Conservation (phyloP, 2,888 invertebrate genomes). For the Empis livida region DNA sequence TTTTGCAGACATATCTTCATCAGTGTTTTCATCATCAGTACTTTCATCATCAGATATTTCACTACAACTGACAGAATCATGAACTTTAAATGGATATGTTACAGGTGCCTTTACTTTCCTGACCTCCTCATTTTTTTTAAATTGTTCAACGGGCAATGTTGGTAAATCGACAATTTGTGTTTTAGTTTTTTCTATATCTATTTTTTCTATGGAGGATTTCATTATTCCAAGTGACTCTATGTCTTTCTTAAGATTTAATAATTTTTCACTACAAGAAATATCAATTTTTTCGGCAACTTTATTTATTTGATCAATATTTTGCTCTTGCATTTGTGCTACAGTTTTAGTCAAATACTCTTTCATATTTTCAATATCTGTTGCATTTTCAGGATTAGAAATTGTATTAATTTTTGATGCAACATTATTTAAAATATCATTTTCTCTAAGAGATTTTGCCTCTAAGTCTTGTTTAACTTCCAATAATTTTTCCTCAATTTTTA, state of each 20-base stretch:
- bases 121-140: no score
- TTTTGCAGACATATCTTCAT: no score
- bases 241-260: constrained; percentile 4
- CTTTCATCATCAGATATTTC: no score
- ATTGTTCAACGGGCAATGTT: no score
- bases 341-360: neutral
- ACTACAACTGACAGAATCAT: no score
- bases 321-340: neutral
- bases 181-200: no score
- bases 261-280: constrained; percentile 7
- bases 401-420: neutral
- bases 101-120: no score
- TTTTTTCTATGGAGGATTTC: no score
- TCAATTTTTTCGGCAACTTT: constrained; percentile 10
- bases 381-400: neutral
- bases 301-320: constrained; percentile 7
- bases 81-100: no score
- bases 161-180: no score
- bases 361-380: constrained; percentile 3
- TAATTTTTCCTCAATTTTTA: constrained; percentile 8
- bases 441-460: neutral
- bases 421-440: neutral
- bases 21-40: no score
- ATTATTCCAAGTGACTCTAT: neutral
- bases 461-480: constrained; percentile 3